Base-by-base conservation (phyloP, 37 sponge, comb jelly and placozoan species). In the Geodia barretti region DNA sequence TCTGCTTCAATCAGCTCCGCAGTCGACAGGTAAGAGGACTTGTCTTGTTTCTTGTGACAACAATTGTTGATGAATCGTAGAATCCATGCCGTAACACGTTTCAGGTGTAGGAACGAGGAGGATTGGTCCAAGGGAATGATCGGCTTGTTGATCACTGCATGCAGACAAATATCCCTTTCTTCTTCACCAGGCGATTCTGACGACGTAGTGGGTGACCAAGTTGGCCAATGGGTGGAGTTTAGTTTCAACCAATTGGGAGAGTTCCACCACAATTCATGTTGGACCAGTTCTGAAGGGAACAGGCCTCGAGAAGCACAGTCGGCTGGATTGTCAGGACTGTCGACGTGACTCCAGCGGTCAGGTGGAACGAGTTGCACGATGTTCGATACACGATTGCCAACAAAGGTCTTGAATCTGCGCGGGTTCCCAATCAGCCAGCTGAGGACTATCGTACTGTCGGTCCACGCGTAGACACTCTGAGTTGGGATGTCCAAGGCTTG, bases 21-120 rank as follows among this genome's bases (percentile, higher is more conserved):
- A n/a, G n/a, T n/a, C n/a, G n/a, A n/a, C n/a, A 47, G 60, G 8
- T 8, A 30, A 21, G 8, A 74, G 68, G 9, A 29, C n/a, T n/a
- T n/a, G 28, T 11, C 9, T 24, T 5, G 4, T 5, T 74, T 20
- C 14, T 30, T 9, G 14, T 19, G 9, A 4, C 33, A 5, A 62
- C 64, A 62, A 33, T 86, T 86, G 25, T 8, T 17, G 0, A 79
- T 64, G 67, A 86, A 86, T 26, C 86, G 47, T 4, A 72, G 21
- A 8, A 72, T 40, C 86, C 79, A 81, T n/a, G 82, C 79, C 37
- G 86, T 86, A 25, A 86, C 59, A 62, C 86, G 41, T 35, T 35
- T 43, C 23, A 84, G 69, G 17, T 30, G 68, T 32, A 20, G 29
- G 47, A 84, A 70, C 39, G 47, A 35, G 25, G 39, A 41, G 47